Conservation (phyloP, 2,888 invertebrate species). For the Tenodera sinensis region DNA sequence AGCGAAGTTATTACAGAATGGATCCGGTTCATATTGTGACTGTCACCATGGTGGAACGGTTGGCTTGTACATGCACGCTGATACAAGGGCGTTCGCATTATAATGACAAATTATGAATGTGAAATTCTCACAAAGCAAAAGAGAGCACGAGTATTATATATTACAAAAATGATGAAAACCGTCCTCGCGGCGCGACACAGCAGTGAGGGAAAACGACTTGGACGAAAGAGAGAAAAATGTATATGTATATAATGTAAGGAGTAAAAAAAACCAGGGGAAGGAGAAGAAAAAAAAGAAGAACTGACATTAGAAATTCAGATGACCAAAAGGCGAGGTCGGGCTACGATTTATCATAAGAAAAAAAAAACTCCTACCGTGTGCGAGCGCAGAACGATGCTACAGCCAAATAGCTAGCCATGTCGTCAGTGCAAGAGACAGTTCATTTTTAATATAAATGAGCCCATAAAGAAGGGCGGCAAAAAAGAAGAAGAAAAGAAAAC, state of each 20-base stretch:
- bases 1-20: not conserved
- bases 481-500: conserved; percentile 17
- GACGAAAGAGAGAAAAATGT: not conserved
- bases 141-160: conserved; percentile 20
- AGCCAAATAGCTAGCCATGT: conserved; percentile 26
- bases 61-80: not conserved
- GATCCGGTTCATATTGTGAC: not conserved
- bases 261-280: not conserved
- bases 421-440: conserved; percentile 31
- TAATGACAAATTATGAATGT: conserved; percentile 23
- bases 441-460: conserved; percentile 31
- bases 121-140: conserved; percentile 1
- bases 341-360: conserved; percentile 28
- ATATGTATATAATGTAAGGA: not conserved
- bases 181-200: not conserved
- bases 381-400: conserved; percentile 2
- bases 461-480: conserved; percentile 21
- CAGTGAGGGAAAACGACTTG: not conserved
- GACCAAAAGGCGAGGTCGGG: conserved; percentile 41
- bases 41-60: not conserved
- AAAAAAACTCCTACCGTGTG: conserved; percentile 9
- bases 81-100: conserved; percentile 2
- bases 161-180: conserved; percentile 21
- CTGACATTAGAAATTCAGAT: conserved; percentile 46
- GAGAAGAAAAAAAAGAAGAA: not conserved